phyloP scores from a whole-genome alignment of 2,113 vertebrate species.

The Neotoma lepida region DNA sequence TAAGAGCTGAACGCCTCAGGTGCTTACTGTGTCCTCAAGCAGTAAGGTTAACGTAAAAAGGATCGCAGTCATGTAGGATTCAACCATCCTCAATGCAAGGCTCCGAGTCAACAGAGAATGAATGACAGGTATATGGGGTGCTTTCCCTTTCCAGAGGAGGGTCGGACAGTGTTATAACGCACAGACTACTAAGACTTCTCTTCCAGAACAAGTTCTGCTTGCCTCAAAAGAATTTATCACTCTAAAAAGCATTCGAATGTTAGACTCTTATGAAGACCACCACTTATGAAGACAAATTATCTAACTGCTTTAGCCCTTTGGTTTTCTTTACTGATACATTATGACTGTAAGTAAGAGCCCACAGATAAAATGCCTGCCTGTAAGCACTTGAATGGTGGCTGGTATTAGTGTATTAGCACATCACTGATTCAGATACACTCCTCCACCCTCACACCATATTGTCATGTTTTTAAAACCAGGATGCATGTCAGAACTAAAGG shows the following conservation, averaged over 20 bases:
- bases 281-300: background rate
- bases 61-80: background rate
- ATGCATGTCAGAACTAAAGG: no score
- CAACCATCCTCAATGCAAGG: background rate
- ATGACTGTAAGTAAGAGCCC: background rate
- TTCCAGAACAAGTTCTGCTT: background rate
- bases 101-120: background rate
- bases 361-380: background rate
- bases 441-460: no score
- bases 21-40: background rate
- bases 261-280: background rate
- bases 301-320: background rate
- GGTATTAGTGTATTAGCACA: background rate
- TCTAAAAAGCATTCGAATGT: background rate
- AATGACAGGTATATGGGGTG: background rate
- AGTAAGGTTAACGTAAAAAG: background rate
- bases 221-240: background rate
- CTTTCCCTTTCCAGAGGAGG: background rate
- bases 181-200: conserved; percentile 20
- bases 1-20: background rate
- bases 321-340: conserved; percentile 18
- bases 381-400: background rate
- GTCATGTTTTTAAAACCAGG: no score
- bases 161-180: background rate
- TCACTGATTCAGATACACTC: no score